These are phyloP conservation scores for Halcyon malimbica DNA, from an alignment of 2,113 vertebrate species.

Conservation along the genomic window DNA sequence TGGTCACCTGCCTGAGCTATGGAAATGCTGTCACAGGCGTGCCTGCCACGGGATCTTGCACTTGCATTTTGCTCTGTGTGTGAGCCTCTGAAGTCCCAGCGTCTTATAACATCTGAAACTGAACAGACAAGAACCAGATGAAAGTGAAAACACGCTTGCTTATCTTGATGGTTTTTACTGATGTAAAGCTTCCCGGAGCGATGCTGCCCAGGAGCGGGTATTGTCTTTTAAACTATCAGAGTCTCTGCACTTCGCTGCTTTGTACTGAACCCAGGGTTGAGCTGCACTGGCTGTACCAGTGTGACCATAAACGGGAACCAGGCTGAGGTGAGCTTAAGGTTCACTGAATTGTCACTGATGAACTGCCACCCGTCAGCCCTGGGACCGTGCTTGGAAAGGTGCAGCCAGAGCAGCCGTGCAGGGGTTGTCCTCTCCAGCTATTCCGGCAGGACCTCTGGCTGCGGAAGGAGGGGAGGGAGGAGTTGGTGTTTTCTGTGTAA, in stretches of 20 bases:
- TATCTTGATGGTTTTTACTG: neutral
- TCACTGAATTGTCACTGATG: neutral
- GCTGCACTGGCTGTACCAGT: neutral
- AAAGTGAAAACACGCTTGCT: neutral
- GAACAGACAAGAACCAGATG: accelerated
- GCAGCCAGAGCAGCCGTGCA: neutral
- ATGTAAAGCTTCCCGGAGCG: neutral
- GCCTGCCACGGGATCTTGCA: neutral
- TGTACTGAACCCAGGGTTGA: neutral
- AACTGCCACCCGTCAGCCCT: neutral
- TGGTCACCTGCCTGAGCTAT: neutral
- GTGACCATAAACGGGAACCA: neutral
- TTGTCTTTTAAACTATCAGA: neutral
- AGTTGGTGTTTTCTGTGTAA: neutral
- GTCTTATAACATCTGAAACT: neutral
- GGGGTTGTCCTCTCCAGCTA: neutral
- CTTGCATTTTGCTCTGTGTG: neutral
- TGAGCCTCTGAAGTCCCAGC: neutral
- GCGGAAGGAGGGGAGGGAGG: neutral
- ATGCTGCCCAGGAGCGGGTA: accelerated
- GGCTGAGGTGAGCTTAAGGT: neutral
- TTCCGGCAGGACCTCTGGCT: neutral
- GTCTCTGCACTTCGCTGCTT: neutral
- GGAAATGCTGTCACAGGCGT: neutral
- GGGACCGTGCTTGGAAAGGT: neutral